Evolutionary conservation across 92 coral and sea anemone genomes (phyloP).

Genomic region (Zoanthus solanderi): DNA sequence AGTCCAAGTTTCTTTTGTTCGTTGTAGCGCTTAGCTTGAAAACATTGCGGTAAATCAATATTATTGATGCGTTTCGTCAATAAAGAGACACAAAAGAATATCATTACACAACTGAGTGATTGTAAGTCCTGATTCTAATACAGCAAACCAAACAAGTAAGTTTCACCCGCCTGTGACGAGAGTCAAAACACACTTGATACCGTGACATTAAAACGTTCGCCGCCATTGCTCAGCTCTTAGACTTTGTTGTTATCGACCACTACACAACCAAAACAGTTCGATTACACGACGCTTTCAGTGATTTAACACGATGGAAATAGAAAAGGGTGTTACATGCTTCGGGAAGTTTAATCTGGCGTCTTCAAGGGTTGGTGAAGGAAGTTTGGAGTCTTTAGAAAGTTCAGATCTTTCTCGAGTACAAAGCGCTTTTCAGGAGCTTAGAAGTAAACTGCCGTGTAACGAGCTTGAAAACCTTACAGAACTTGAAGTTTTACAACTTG

Average conservation of each 20-base stretch:
- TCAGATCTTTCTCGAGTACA: constrained; percentile 53
- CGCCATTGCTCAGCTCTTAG: background rate
- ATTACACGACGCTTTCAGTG: background rate
- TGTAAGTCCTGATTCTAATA: background rate
- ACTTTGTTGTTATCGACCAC: background rate
- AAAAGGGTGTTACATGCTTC: constrained; percentile 20
- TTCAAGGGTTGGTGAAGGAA: constrained; percentile 5
- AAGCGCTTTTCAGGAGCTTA: constrained; percentile 60
- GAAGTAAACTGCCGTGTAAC: constrained; percentile 58
- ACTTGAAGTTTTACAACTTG: constrained; percentile 63
- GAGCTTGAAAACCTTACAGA: constrained; percentile 67
- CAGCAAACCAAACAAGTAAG: constrained; percentile 24
- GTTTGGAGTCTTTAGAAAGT: constrained; percentile 4
- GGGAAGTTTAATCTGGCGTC: constrained; percentile 18
- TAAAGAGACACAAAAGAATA: constrained; percentile 42
- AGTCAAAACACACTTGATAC: background rate
- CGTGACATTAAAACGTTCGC: background rate
- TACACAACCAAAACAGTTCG: background rate
- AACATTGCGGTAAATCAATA: constrained; percentile 34
- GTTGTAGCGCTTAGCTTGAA: constrained; percentile 34
- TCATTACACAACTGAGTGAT: constrained; percentile 35
- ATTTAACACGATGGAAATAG: constrained; percentile 14
- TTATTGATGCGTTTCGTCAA: constrained; percentile 38
- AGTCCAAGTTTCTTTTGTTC: constrained; percentile 4
- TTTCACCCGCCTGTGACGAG: background rate